phyloP scores from a whole-genome alignment of 1,140 invertebrate genomes.

The Magallana angulata region DNA sequence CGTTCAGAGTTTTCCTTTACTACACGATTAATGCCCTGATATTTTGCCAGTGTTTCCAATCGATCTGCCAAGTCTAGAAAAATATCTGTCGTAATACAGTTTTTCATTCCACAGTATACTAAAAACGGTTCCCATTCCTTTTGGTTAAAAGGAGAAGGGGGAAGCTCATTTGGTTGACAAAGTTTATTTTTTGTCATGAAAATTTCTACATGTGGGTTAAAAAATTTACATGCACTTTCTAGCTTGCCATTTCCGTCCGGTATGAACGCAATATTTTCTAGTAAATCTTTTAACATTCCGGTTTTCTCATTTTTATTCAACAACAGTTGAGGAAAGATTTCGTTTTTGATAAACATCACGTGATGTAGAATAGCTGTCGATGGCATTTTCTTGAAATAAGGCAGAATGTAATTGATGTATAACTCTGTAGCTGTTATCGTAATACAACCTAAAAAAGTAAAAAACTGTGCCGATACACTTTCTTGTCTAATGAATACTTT shows the following conservation, averaged over 20 bases:
- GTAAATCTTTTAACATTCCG: no score
- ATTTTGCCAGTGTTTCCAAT: background rate
- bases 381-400: slow-evolving; percentile 38
- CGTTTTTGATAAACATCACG: slow-evolving; percentile 48
- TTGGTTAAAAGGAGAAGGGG: no score
- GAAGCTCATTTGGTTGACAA: no score
- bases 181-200: no score
- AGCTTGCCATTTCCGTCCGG: no score
- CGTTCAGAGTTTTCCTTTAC: background rate
- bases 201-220: no score
- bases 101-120: no score
- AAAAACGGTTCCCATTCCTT: no score
- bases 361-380: slow-evolving; percentile 46
- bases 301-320: no score
- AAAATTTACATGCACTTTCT: no score
- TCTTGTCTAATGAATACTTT: slow-evolving; percentile 42
- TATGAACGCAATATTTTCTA: no score
- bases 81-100: slow-evolving; percentile 57
- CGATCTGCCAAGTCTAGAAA: slow-evolving; percentile 43
- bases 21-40: no score
- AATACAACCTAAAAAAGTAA: slow-evolving; percentile 33
- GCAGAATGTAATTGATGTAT: slow-evolving; percentile 55
- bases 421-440: slow-evolving; percentile 4
- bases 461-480: background rate
- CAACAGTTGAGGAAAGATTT: background rate